Base-by-base conservation (phyloP, 1,140 invertebrate species). In the Hesperophylax magnus region DNA sequence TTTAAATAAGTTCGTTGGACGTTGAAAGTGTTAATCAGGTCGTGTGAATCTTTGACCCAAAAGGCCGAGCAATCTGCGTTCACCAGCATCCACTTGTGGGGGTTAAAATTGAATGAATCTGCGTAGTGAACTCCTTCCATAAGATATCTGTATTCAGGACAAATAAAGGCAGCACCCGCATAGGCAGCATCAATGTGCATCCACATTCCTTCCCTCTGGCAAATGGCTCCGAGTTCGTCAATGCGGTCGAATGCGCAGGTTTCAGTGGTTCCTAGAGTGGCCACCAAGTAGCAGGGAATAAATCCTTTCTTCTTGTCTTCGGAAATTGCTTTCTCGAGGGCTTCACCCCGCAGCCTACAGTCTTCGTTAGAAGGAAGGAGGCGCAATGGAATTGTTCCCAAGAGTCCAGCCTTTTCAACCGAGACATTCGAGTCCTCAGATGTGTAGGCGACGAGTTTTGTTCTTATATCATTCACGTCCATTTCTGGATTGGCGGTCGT, bases 211-310 rank as follows among this genome's bases (percentile, higher is more conserved):
- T 95, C 90, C 85, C 93, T 87, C 71, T 94, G 90, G 86, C 96
- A 97, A 31, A 99, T 91, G 53, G 93, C 91, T 0, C 96, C 96
- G 47, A 99, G 85, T 87, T 97, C 94, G 27, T 93, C 90, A 0
- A 99, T 86, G 77, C 96, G 93, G 88, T 99, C 98, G 86, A 98
- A 98, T 5, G 96, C 95, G 86, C 97, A 99, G 7, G 95, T 97
- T 34, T 94, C 95, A 0, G 98, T 99, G 0, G 97, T 98, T 2
- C 98, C 98, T 20, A 98, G 89, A 67, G 96, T 98, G 5, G 94
- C 96, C 22, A 96, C 93, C 1, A 97, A 93, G 86, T 94, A 97
- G 88, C 97, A 98, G 58, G 97, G 97, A 85, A 98, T 96, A 4
- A 97, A 89, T 63, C 97, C 97, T 80, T 95, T 93, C 3, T 92